Evolutionary conservation across 2,888 invertebrate species (phyloP), one percentile per base, ranked within the genome.

Genomic region (Allophyes oxyacanthae): DNA sequence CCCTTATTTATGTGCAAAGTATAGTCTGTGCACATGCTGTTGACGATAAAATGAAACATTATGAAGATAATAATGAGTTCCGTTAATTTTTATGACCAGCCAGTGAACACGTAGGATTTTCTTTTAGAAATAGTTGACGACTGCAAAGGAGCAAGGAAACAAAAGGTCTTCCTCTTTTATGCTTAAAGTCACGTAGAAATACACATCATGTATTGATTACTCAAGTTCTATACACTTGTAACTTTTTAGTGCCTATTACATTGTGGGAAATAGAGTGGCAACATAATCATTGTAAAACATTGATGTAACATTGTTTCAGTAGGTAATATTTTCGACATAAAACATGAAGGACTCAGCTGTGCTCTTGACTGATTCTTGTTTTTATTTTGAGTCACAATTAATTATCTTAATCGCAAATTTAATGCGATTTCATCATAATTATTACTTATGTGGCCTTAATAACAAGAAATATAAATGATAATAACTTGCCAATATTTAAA

Each of bases 141-240:
- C 45, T 38, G n/a, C n/a, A 8, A 11, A 15, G 46, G 41, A 51
- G 40, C 52, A 30, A 30, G 48, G 36, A 62, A 25, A 36, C 13
- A 32, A 42, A 8, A 57, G 30, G 28, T 51, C 20, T 56, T 51
- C 36, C 3, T 45, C 36, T n/a, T 57, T 38, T 40, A 28, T 28
- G 28, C 28, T 6, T 8, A 41, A 57, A 68, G 58, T 63, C 68
- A 66, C 68, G 68, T 66, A 56, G 36, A 60, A 56, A 30, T 56
- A n/a, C 33, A 20, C 11, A 38, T 20, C 20, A 48, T 34, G 33
- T n/a, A 55, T 38, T 37, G 3, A 33, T 46, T 33, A 48, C 34
- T 36, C 6, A 41, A 48, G 7, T 41, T 15, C 14, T 33, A 20
- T 32, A n/a, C 33, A 36, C 26, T 28, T 30, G 8, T 13, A 42